phyloP scores from a whole-genome alignment of 2,888 invertebrate species.

The Yponomeuta evonymella region DNA sequence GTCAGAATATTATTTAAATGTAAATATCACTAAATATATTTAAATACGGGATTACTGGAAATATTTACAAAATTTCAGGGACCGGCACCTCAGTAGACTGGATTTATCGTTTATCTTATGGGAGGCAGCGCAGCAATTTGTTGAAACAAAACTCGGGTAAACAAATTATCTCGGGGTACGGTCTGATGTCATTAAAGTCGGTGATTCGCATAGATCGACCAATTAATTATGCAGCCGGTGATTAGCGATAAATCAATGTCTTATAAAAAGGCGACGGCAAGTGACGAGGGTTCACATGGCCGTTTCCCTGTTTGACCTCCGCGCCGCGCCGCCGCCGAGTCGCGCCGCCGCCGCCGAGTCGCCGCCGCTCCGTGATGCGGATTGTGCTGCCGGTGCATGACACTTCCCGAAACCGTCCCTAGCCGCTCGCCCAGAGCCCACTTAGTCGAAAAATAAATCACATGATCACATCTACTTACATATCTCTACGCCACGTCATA shows the following conservation, averaged over 20 bases:
- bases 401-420: too few species aligned
- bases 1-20: too few species aligned
- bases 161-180: neutral
- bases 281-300: conserved; percentile 3
- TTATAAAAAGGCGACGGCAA: neutral
- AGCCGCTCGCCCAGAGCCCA: neutral
- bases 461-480: neutral
- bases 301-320: neutral
- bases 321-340: neutral
- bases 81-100: too few species aligned
- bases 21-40: too few species aligned
- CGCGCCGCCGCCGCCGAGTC: neutral
- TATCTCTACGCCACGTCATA: neutral
- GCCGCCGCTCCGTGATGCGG: too few species aligned
- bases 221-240: conserved; percentile 5
- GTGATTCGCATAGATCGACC: neutral
- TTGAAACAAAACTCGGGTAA: neutral
- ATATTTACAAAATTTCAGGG: too few species aligned
- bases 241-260: conserved; percentile 3
- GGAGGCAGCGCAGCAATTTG: too few species aligned
- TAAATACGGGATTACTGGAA: too few species aligned
- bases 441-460: neutral
- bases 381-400: too few species aligned
- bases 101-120: too few species aligned
- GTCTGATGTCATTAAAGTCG: neutral